Evolutionary conservation across 2,113 vertebrate species (phyloP).

Genomic region (Urocynchramus pylzowi): DNA sequence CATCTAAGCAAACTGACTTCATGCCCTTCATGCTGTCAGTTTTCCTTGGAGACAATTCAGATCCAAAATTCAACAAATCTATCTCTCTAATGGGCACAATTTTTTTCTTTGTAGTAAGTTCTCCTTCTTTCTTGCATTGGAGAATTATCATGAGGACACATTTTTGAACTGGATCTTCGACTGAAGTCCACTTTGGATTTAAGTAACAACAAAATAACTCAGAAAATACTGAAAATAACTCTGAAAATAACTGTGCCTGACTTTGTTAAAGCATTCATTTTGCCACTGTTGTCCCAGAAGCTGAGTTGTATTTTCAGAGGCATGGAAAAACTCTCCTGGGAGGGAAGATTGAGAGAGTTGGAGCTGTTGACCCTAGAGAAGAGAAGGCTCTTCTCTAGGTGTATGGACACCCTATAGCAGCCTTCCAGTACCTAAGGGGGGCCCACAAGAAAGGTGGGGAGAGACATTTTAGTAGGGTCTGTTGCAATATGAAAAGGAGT

Average conservation of each 20-base stretch:
- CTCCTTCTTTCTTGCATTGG: background rate
- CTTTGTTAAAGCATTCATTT: background rate
- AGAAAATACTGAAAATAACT: background rate
- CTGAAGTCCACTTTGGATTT: background rate
- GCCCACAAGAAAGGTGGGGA: background rate
- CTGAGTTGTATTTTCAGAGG: background rate
- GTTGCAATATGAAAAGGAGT: accelerated
- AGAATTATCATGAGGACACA: background rate
- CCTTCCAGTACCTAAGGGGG: background rate
- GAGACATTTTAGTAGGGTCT: background rate
- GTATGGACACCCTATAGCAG: background rate
- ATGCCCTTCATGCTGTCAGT: background rate
- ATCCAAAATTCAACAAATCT: background rate
- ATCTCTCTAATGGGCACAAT: background rate
- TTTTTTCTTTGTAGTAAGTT: background rate
- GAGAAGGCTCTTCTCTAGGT: background rate
- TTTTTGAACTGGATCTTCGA: background rate
- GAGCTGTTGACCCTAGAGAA: background rate
- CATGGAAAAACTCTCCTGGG: background rate
- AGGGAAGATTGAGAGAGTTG: background rate
- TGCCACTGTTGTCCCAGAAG: background rate
- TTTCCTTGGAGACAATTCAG: background rate
- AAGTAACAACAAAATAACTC: background rate
- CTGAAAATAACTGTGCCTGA: background rate
- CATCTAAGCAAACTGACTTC: background rate